phyloP scores from a whole-genome alignment of 2,888 invertebrate genomes.

The Empis stercorea region DNA sequence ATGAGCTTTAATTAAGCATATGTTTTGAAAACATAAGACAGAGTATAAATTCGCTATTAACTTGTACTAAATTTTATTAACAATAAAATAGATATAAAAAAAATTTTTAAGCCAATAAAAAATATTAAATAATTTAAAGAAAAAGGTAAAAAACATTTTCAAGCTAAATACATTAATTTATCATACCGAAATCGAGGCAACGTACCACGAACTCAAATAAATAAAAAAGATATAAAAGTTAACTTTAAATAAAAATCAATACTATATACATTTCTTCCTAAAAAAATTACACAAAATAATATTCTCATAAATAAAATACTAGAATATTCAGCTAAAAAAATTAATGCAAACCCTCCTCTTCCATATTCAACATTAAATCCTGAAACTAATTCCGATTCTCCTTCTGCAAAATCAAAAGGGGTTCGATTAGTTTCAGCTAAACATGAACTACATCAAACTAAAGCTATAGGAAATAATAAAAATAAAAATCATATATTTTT shows the following conservation, averaged over 20 bases:
- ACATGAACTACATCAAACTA: conserved; percentile 46
- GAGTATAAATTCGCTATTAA: conserved; percentile 45
- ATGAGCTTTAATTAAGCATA: conserved; percentile 52
- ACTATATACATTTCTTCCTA: conserved; percentile 39
- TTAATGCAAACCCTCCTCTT: conserved; percentile 55
- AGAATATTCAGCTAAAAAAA: conserved; percentile 58
- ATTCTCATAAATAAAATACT: conserved; percentile 57
- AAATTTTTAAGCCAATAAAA: conserved; percentile 42
- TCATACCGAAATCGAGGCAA: conserved; percentile 64
- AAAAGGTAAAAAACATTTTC: conserved; percentile 50
- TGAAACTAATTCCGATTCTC: conserved; percentile 64
- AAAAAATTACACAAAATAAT: conserved; percentile 45
- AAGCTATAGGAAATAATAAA: conserved; percentile 41
- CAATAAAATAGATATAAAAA: conserved; percentile 28
- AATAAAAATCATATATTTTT: conserved; percentile 41
- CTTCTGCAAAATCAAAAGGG: conserved; percentile 69
- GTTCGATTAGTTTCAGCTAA: conserved; percentile 61
- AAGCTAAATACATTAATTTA: conserved; percentile 56
- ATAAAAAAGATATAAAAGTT: conserved; percentile 43
- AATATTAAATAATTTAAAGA: conserved; percentile 49
- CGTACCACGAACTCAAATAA: conserved; percentile 52
- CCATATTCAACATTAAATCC: conserved; percentile 70
- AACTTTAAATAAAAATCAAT: conserved; percentile 44
- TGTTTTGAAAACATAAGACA: conserved; percentile 60
- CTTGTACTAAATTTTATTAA: conserved; percentile 39